Evolutionary conservation across 1,140 invertebrate genomes (phyloP), one percentile per base, ranked within the genome.

Genomic region (Littorina saxatilis): DNA sequence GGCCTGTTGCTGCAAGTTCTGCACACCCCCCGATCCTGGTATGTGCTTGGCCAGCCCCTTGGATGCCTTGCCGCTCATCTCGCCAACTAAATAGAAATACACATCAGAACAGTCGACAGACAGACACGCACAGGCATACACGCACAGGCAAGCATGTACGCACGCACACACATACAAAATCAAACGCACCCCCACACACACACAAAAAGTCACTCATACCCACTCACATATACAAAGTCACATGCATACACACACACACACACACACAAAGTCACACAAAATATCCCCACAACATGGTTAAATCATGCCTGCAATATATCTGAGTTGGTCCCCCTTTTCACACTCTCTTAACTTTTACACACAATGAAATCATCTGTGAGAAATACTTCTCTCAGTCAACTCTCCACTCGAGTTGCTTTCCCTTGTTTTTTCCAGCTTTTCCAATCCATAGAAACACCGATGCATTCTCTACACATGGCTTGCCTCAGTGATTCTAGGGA

Each of bases 21-120:
- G 95, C 82, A 97, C 92, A 85, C 94, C 94, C 11, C 94, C 94
- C 35, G 93, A 94, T 43, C 96, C 97, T 13, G 97, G 96, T 91
- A 98, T 96, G 89, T 96, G 96, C 90, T 96, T 96, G 23, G 98
- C 98, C 66, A 98, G 94, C 47, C 96, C 95, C 88, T 97, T 95
- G 70, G 95, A 96, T 75, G 97, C 95, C 93, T 98, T 97, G 55
- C 98, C 98, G 92, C 96, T 98, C 5, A 92, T 86, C 93, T 99
- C 97, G 23, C 98, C 98, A 94, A 99, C 98, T 99, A 91, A 9
- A 92, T 86, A 70, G 92, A 92, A 81, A 73, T 29, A 70, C 29
- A 75, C 27, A 68, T 27, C 15, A 20, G 15, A 40, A 50, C 47
- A 50, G 23, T 5, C 47, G 55, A 7, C 43, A 52, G 52, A 23